Conservation (phyloP, 2,888 invertebrate species). For the Allygus modestus region DNA sequence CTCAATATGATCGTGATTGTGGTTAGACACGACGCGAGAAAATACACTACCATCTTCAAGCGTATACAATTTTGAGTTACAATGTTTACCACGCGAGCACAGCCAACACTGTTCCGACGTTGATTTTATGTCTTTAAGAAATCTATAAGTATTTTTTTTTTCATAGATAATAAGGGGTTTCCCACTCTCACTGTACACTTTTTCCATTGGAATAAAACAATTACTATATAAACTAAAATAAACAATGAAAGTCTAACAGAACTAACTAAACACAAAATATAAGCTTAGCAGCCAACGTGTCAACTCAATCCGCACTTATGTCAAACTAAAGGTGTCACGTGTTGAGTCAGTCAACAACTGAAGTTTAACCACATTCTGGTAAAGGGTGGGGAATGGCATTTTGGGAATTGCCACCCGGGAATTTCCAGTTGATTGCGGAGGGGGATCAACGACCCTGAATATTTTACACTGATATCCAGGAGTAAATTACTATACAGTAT, state of each 20-base stretch:
- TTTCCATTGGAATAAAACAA: slow-evolving; percentile 41
- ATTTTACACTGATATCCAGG: slow-evolving; percentile 16
- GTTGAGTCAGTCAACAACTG: slow-evolving; percentile 39
- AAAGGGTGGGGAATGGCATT: slow-evolving; percentile 39
- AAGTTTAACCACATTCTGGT: slow-evolving; percentile 30
- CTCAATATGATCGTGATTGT: slow-evolving; percentile 30
- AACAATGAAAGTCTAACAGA: slow-evolving; percentile 36
- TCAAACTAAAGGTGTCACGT: slow-evolving; percentile 34
- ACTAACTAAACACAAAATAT: slow-evolving; percentile 16
- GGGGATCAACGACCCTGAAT: slow-evolving; percentile 33
- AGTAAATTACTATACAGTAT: slow-evolving; percentile 38
- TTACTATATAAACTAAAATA: not conserved
- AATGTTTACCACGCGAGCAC: slow-evolving; percentile 37
- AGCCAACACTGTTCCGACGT: slow-evolving; percentile 38
- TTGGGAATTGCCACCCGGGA: slow-evolving; percentile 32
- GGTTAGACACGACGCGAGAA: slow-evolving; percentile 37
- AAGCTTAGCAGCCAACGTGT: slow-evolving; percentile 38
- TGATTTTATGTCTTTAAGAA: slow-evolving; percentile 26
- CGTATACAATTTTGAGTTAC: slow-evolving; percentile 37
- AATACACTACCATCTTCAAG: slow-evolving; percentile 44
- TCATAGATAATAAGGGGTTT: slow-evolving; percentile 41
- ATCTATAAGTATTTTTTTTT: slow-evolving; percentile 21
- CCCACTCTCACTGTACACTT: slow-evolving; percentile 29
- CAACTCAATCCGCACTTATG: slow-evolving; percentile 41
- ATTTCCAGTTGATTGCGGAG: slow-evolving; percentile 26